Percentiles rank a stretch among this genome's conserved stretches.
phyloP scores from a whole-genome alignment of 2,113 vertebrate species.

The Hypocryptadius cinnamomeus region DNA sequence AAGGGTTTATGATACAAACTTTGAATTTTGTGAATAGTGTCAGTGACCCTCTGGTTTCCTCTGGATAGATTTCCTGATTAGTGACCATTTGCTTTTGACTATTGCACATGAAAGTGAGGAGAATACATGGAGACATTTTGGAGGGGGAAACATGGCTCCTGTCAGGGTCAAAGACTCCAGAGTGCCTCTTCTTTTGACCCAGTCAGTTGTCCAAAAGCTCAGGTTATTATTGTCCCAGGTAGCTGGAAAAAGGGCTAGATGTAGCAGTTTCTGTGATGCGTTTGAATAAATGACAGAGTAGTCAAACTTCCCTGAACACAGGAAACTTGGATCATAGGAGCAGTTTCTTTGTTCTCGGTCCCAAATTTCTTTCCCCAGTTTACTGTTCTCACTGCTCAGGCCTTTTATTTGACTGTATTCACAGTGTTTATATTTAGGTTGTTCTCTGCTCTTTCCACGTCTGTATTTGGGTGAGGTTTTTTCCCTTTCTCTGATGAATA shows the following conservation, averaged over 20 bases:
- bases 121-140: background rate
- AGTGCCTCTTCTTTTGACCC: background rate
- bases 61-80: background rate
- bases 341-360: background rate
- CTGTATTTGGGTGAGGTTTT: background rate
- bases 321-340: background rate
- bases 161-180: background rate
- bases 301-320: background rate
- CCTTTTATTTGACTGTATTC: background rate
- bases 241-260: background rate
- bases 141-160: background rate
- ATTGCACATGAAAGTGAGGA: background rate
- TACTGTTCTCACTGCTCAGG: background rate
- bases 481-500: background rate
- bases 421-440: background rate
- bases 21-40: background rate
- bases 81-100: background rate
- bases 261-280: background rate
- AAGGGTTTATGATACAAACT: slow-evolving; percentile 34
- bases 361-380: background rate
- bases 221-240: background rate
- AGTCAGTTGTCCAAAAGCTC: background rate
- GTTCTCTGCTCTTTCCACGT: background rate
- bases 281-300: background rate
- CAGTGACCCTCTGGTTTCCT: background rate